Conservation (phyloP, 2,888 invertebrate genomes). For the Philereme transversata region DNA sequence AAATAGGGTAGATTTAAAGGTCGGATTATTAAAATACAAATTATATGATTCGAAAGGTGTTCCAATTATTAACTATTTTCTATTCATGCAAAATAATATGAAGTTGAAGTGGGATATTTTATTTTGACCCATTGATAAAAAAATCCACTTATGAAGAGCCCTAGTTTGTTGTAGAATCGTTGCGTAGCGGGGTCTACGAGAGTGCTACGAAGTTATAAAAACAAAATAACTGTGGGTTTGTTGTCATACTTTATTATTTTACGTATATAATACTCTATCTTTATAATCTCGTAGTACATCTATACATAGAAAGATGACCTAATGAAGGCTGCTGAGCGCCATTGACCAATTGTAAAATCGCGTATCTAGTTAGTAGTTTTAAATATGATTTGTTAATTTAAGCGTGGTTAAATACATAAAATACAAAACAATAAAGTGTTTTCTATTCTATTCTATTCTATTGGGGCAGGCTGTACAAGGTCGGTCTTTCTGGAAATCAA, state of each 20-base stretch:
- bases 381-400: too few relatives aligned
- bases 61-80: constrained; percentile 23
- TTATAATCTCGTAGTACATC: too few relatives aligned
- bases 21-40: constrained; percentile 33
- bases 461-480: too few relatives aligned
- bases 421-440: too few relatives aligned
- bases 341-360: too few relatives aligned
- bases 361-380: too few relatives aligned
- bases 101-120: constrained; percentile 6
- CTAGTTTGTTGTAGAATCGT: constrained; percentile 2
- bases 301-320: too few relatives aligned
- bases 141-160: not conserved
- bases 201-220: constrained; percentile 35
- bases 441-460: too few relatives aligned
- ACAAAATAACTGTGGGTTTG: constrained; percentile 1
- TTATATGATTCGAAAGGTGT: constrained; percentile 26
- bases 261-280: too few relatives aligned
- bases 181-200: constrained; percentile 44
- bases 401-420: too few relatives aligned
- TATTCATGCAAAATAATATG: constrained; percentile 24
- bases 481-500: too few relatives aligned
- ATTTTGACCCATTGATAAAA: constrained; percentile 6
- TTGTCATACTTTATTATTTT: not conserved
- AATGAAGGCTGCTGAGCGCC: too few relatives aligned
- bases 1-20: constrained; percentile 33